These are phyloP conservation scores for Polypedilum pembai DNA, from an alignment of 1,140 invertebrate genomes.

Conservation along the genomic window DNA sequence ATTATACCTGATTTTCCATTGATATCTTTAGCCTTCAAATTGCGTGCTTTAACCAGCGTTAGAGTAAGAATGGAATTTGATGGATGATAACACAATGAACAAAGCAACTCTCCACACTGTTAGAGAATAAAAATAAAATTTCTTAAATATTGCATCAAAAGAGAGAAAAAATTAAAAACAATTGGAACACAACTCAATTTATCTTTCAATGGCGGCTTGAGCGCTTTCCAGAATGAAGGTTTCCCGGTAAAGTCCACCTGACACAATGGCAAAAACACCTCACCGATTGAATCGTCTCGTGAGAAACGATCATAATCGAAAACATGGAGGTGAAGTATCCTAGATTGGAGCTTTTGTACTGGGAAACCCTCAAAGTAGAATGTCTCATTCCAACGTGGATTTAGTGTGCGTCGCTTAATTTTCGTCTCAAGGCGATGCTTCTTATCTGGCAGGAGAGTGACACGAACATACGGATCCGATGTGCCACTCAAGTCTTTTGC, in stretches of 20 bases:
- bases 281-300: conserved; percentile 91
- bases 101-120: conserved; percentile 75
- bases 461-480: conserved; percentile 85
- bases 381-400: conserved; percentile 96
- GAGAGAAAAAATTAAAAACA: background rate
- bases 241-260: conserved; percentile 89
- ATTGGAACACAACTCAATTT: conserved; percentile 44
- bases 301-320: conserved; percentile 95
- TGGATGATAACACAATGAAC: conserved; percentile 85
- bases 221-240: conserved; percentile 82
- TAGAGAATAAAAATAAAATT: background rate
- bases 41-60: conserved; percentile 81
- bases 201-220: conserved; percentile 86
- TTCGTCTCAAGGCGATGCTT: conserved; percentile 94
- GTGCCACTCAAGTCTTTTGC: conserved; percentile 92
- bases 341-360: conserved; percentile 84
- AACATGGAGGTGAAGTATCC: conserved; percentile 86
- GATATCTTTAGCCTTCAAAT: conserved; percentile 89
- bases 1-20: conserved; percentile 90
- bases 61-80: conserved; percentile 82
- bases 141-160: no score
- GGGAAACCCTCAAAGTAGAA: conserved; percentile 96
- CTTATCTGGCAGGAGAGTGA: conserved; percentile 90
- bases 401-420: conserved; percentile 89
- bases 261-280: conserved; percentile 85